Evolutionary conservation across 2,888 invertebrate species (phyloP), one percentile per base, ranked within the genome.

Genomic region (Protula sp.): DNA sequence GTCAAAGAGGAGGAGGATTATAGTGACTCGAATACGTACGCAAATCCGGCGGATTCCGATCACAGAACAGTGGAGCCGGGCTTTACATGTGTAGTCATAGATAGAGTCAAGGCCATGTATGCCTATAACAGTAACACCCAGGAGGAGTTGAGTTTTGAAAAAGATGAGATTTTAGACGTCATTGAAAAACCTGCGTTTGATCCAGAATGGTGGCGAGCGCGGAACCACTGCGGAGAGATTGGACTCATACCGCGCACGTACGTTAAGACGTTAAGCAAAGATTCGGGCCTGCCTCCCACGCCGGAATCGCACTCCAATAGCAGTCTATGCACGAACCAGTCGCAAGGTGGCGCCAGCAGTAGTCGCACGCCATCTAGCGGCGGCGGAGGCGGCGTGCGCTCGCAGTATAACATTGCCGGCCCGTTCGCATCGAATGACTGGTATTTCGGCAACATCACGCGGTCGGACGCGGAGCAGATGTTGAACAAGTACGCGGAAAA

Each of bases 171-270:
- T 55, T 84, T 99, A 70, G 95, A 97, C 83, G 93, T 99, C 71
- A 85, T 99, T 66, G 97, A 97, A 84, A 88, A 95, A 77, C 97
- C 98, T 5, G 88, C 90, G 3, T 91, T 94, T 65, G 99, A 99
- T 85, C 98, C 99, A 5, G 98, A 99, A 84, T 99, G 99, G 99
- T 94, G 90, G 85, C 90, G 91, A 79, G 98, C 98, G 58, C 86
- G 94, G 54, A 98, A 98, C 84, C 87, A 88, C 58, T 88, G 90
- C 80, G 97, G 97, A 3, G 90, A 91, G 82, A 86, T 91, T 64
- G 98, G 98, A 58, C 87, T 99, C 72, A 95, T 99, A 74, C 99
- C 98, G 47, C 85, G 74, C 47, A 84, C 83, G 69, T 84, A 84
- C 70, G 83, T 84, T 58, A 79, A 82, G 70, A n/a, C n/a, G n/a